A percentile compares a stretch with the other conserved stretches of the same genome.
These are phyloP conservation scores for Stenoptilia bipunctidactyla DNA, from an alignment of 2,888 invertebrate genomes.

Conservation along the genomic window DNA sequence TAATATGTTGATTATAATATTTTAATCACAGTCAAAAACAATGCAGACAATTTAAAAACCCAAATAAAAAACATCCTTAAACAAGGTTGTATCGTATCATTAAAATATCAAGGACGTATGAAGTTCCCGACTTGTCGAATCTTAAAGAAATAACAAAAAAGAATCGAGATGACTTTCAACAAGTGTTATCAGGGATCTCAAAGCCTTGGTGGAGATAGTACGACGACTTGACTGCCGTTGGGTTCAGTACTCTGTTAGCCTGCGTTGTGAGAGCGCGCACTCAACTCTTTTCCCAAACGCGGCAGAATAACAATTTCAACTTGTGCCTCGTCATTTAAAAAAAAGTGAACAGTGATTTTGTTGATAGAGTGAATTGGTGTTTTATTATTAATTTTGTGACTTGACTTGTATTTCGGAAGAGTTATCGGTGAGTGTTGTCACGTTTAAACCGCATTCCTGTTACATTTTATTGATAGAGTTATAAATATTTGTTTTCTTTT, in stretches of 20 bases:
- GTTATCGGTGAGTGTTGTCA: not conserved
- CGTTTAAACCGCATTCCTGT: no score
- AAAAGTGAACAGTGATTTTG: slow-evolving; percentile 8
- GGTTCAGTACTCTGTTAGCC: slow-evolving; percentile 39
- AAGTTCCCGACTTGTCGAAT: slow-evolving; percentile 1
- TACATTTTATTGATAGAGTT: no score
- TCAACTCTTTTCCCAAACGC: slow-evolving; percentile 27
- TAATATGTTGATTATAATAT: no score
- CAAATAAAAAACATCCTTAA: no score
- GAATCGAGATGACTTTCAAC: slow-evolving; percentile 30
- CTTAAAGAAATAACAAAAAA: not conserved
- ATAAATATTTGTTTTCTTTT: no score
- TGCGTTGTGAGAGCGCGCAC: slow-evolving; percentile 41
- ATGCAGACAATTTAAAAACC: no score
- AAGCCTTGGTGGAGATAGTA: slow-evolving; percentile 44
- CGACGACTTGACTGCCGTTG: slow-evolving; percentile 20
- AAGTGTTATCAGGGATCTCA: slow-evolving; percentile 53
- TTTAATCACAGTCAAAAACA: no score
- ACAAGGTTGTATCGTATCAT: no score
- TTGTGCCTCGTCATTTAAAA: slow-evolving; percentile 6
- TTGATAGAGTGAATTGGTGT: slow-evolving; percentile 12
- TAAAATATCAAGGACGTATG: slow-evolving; percentile 4
- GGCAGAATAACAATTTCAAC: slow-evolving; percentile 12
- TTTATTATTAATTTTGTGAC: slow-evolving; percentile 12
- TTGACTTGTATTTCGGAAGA: slow-evolving; percentile 3